Base-by-base conservation (phyloP, 1,140 invertebrate species). In the Drosophila funebris region DNA sequence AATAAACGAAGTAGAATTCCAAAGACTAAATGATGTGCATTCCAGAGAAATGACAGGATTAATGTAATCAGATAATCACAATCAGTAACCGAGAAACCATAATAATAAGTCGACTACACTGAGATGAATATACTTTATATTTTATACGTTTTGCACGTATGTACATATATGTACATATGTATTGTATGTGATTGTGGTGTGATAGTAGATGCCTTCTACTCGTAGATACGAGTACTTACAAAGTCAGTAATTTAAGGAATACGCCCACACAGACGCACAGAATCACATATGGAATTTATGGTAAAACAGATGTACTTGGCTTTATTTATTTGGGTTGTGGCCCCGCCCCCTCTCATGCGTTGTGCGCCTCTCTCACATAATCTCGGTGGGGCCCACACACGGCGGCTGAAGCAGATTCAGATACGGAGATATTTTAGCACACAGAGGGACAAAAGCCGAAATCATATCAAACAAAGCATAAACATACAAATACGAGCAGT, bases 401-500 rank as follows among this genome's bases (percentile, higher is more conserved):
- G n/a, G 33, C 52, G 9, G 8, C 14, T 24, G 1, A 31, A 8
- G 29, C 37, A 48, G 48, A 54, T 20, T 52, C 33, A 58, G 43
- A 72, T 52, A 52, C 29, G 41, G 20, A 43, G 44, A 52, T 58
- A 67, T 20, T 41, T 31, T 64, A 52, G 52, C 29, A 24, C 62
- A 56, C 53, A 53, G 77, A 50, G 70, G 74, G 81, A 81, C 78
- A 76, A 76, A 72, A 74, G 78, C 78, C 75, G 79, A 88, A 88
- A 87, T 88, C 83, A 83, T 88, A 88, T 83, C 82, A 87, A 67
- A 67, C 77, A 87, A 78, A 87, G 68, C 82, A 81, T 78, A 87
- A 81, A 70, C 79, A 63, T 56, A 84, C 63, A 75, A 78, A 82
- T 82, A 66, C 78, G 53, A 71, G 74, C 69, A 8, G 14, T 24